phyloP scores from a whole-genome alignment of 1,140 invertebrate species.

The Drosophila watanabei region DNA sequence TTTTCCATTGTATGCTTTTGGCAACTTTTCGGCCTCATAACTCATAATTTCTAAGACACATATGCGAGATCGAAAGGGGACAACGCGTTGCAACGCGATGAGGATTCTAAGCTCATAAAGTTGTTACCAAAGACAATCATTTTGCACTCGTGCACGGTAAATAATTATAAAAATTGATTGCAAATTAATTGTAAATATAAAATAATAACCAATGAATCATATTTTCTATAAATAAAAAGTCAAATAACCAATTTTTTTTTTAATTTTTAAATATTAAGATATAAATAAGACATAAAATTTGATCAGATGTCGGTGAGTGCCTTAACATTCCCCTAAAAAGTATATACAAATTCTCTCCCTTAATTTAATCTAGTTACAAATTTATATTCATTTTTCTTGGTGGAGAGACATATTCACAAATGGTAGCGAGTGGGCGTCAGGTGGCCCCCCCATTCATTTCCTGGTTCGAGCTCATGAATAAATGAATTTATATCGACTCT shows the following conservation, averaged over 20 bases:
- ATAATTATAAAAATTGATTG: background rate
- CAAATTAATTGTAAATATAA: fast-evolving
- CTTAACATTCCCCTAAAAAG: background rate
- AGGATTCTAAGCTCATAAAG: constrained; percentile 38
- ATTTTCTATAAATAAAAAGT: background rate
- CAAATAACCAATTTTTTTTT: background rate
- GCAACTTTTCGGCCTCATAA: constrained; percentile 41
- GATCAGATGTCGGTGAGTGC: background rate
- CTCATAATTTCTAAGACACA: constrained; percentile 50
- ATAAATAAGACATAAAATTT: background rate
- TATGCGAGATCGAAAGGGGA: constrained; percentile 45
- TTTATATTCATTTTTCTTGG: constrained; percentile 9
- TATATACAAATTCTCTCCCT: background rate
- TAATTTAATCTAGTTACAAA: background rate
- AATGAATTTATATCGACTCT: constrained; percentile 82
- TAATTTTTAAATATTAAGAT: background rate
- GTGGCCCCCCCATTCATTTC: constrained; percentile 72
- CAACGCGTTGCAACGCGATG: constrained; percentile 9
- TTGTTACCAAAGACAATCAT: constrained; percentile 49
- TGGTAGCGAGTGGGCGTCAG: constrained; percentile 26
- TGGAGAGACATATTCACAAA: constrained; percentile 27
- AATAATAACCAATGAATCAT: background rate
- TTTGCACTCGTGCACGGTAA: constrained; percentile 24
- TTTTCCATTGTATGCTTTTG: constrained; percentile 41
- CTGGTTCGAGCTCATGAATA: constrained; percentile 78